Evolutionary conservation across 2,888 invertebrate species (phyloP).

Genomic region (Tridacna gigas): DNA sequence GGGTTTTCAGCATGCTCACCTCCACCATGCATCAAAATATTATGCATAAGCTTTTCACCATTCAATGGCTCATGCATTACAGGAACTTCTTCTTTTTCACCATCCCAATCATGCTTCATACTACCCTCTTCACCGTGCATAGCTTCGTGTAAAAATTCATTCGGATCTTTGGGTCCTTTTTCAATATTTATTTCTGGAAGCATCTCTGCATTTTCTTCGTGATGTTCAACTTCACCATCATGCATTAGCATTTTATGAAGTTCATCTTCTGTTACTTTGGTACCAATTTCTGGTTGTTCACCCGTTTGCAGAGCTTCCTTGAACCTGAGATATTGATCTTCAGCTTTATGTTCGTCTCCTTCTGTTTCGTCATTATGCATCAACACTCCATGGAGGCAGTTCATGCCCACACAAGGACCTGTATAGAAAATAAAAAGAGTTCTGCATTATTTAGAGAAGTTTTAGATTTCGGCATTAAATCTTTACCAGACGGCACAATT

Average conservation of each 20-base stretch:
- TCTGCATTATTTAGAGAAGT: no score
- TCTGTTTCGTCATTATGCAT: conserved; percentile 71
- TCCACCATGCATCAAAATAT: conserved; percentile 68
- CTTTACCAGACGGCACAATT: no score
- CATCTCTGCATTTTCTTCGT: conserved; percentile 22
- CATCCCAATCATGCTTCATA: conserved; percentile 45
- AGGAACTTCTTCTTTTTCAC: neutral
- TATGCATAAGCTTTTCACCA: conserved; percentile 67
- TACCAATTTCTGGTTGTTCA: conserved; percentile 44
- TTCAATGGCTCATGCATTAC: conserved; percentile 26
- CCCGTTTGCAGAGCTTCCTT: conserved; percentile 27
- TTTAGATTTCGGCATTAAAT: no score
- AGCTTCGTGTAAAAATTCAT: conserved; percentile 59
- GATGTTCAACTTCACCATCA: conserved; percentile 64
- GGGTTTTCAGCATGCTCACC: conserved; percentile 33
- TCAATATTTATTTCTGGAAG: conserved; percentile 43
- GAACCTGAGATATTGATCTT: conserved; percentile 66
- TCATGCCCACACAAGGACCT: conserved; percentile 71
- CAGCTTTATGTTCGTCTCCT: conserved; percentile 67
- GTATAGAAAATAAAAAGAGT: conserved; percentile 7
- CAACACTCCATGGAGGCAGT: conserved; percentile 73
- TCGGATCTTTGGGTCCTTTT: conserved; percentile 59
- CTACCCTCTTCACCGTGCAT: conserved; percentile 57
- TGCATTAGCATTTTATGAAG: conserved; percentile 78
- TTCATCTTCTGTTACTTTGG: conserved; percentile 65